Evolutionary conservation across 2,113 vertebrate species (phyloP).

Genomic region (Benitochromis conjunctus): DNA sequence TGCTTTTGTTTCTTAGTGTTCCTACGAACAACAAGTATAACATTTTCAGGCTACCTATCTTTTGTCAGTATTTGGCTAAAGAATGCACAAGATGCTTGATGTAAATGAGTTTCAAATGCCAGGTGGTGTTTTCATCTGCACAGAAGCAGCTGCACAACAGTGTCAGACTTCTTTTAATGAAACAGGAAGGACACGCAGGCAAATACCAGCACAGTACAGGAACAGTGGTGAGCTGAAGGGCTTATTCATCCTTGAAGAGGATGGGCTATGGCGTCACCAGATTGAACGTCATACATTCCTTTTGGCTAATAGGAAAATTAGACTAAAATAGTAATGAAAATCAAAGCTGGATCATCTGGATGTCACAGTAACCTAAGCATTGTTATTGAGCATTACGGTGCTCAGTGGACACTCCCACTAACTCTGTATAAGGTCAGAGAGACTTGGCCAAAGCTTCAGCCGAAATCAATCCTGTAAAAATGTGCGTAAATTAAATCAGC

Average conservation of each 20-base stretch:
- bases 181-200: slow-evolving; percentile 26
- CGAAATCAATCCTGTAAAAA: not conserved
- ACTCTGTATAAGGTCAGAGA: not conserved
- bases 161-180: slow-evolving; percentile 5
- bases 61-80: not conserved
- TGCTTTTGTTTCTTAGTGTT: not conserved
- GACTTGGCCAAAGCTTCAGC: not conserved
- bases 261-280: not conserved
- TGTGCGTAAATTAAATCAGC: not conserved
- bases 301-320: not conserved
- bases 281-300: not conserved
- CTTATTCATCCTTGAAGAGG: slow-evolving; percentile 30
- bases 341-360: not conserved
- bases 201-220: slow-evolving; percentile 2
- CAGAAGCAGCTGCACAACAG: slow-evolving; percentile 27
- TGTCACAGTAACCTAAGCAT: not conserved
- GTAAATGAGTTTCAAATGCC: not conserved
- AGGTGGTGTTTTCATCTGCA: slow-evolving; percentile 31
- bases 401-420: not conserved
- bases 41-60: not conserved
- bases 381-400: not conserved
- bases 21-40: not conserved
- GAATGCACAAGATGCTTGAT: not conserved
- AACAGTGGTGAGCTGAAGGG: slow-evolving; percentile 7
- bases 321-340: not conserved